Evolutionary conservation across 2,113 vertebrate species (phyloP), one percentile per base, ranked within the genome.

Genomic region (Chinchilla lanigera): DNA sequence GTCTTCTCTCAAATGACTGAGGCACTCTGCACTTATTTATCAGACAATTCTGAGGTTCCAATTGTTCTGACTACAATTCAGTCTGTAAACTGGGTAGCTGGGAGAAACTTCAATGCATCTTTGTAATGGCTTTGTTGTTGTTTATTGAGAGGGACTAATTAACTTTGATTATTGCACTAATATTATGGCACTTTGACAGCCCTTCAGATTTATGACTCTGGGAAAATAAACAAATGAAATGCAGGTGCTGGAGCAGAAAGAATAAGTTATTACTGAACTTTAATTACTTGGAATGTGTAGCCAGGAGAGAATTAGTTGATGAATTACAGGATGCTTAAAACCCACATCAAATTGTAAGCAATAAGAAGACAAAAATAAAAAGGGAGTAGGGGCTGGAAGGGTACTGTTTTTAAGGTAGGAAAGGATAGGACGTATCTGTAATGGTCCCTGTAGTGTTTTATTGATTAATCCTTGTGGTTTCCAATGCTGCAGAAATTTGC

Each of bases 201-300:
- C 98, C 98, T 99, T 99, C 99, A 99, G 99, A 99, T 99, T 99
- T 99, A 99, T 99, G 99, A 99, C 99, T 99, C 98, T 99, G 99
- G 99, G 99, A 99, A 99, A 99, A 99, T 99, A 99, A 99, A 99
- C 99, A 99, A 99, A 99, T 99, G 99, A 99, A 99, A 99, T 99
- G 99, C 99, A 99, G 99, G 99, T 99, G 99, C 99, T 99, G 99
- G 99, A 99, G 99, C 99, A 99, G 99, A 99, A 99, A 99, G 99
- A 99, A 99, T 99, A 99, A 99, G 99, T 99, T 99, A 99, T 99
- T 99, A 99, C 99, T 99, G 98, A 99, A 99, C 99, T 99, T 99
- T 99, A 99, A 99, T 99, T 99, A 99, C 99, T 99, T 99, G 98
- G 98, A 99, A 99, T 99, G 98, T 98, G 98, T 99, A 99, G 99